Percentiles rank a stretch among this genome's conserved stretches.
These are phyloP conservation scores for Amblyopsis rosae DNA, from an alignment of 2,113 vertebrate species.

Conservation along the genomic window DNA sequence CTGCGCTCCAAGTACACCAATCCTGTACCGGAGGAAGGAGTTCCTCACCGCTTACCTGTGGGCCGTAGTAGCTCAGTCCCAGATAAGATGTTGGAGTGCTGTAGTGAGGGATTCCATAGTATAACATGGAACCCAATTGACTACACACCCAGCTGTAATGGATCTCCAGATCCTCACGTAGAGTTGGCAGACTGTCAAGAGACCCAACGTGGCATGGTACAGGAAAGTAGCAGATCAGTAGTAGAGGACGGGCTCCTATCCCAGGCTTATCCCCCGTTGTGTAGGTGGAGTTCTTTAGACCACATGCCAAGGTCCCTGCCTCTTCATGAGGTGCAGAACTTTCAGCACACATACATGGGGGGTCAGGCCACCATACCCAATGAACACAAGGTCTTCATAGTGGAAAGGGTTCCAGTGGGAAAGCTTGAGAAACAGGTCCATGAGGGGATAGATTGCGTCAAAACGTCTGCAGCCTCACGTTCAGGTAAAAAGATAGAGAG, in stretches of 20 bases:
- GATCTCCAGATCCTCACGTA: conserved; percentile 37
- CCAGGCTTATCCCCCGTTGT: conserved; percentile 45
- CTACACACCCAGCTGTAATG: conserved; percentile 40
- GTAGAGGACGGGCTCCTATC: conserved; percentile 46
- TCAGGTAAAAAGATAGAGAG: conserved; percentile 56
- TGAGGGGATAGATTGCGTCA: conserved; percentile 36
- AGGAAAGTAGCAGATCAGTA: not conserved
- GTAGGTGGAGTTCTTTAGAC: conserved; percentile 72
- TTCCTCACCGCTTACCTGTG: conserved; percentile 23
- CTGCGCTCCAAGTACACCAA: conserved; percentile 83
- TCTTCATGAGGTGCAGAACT: conserved; percentile 56
- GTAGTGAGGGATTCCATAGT: not conserved
- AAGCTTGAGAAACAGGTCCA: conserved; percentile 37
- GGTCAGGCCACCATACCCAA: conserved; percentile 73
- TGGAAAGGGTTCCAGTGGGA: conserved; percentile 69
- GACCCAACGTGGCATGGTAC: conserved; percentile 4
- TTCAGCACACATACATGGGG: conserved; percentile 55
- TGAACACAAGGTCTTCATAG: conserved; percentile 70
- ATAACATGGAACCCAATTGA: conserved; percentile 32
- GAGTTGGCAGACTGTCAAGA: conserved; percentile 25
- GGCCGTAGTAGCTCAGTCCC: conserved; percentile 61
- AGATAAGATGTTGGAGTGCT: conserved; percentile 63
- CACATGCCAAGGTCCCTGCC: conserved; percentile 53
- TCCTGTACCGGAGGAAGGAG: not conserved
- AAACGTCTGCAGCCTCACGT: conserved; percentile 26